Evolutionary conservation across 2,113 vertebrate species (phyloP).

Genomic region (Chaetodon auriga): DNA sequence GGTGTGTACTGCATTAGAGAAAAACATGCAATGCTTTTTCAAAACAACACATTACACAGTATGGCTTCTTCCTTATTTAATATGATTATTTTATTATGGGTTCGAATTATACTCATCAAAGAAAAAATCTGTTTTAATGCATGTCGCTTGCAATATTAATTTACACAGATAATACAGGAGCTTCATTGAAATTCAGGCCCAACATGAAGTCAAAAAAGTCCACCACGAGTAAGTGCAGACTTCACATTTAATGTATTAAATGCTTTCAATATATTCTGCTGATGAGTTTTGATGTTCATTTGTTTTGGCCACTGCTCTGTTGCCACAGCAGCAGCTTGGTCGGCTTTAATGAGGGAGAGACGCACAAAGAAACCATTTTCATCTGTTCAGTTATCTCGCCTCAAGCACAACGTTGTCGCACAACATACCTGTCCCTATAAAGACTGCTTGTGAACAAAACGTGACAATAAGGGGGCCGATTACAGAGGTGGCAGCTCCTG

Average conservation of each 20-base stretch:
- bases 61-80: not conserved
- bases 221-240: not conserved
- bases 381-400: not conserved
- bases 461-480: not conserved
- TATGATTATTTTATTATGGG: not conserved
- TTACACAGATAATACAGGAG: not conserved
- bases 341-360: conserved; percentile 6
- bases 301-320: not conserved
- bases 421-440: too few species aligned
- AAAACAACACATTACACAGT: not conserved
- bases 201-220: not conserved
- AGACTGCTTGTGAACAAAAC: not conserved
- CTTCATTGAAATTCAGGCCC: not conserved
- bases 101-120: not conserved
- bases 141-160: not conserved
- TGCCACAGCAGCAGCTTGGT: conserved; percentile 7
- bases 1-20: not conserved
- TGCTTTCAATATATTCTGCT: not conserved
- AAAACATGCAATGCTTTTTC: not conserved
- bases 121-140: not conserved
- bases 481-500: not conserved
- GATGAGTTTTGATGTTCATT: not conserved
- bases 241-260: not conserved
- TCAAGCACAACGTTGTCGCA: not conserved
- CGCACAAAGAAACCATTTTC: not conserved